Evolutionary conservation across 2,888 invertebrate genomes (phyloP).

Genomic region (Apotomis turbidana): DNA sequence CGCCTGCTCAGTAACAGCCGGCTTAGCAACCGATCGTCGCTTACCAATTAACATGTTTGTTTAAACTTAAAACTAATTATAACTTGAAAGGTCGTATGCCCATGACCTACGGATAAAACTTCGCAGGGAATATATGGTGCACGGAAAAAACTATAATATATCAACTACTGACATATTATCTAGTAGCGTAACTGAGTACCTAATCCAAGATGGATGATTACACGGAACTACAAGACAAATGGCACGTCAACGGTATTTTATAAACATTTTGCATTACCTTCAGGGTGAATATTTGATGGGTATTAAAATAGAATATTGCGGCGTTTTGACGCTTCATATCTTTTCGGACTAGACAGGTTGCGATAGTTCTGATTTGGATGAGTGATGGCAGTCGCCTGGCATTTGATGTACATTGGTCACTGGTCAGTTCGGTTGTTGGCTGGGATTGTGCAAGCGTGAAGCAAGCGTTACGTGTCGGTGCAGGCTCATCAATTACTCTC

Average conservation of each 20-base stretch:
- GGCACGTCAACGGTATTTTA: constrained; percentile 16
- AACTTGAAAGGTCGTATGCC: constrained; percentile 13
- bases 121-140: constrained; percentile 14
- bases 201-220: constrained; percentile 12
- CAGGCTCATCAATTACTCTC: constrained; percentile 50
- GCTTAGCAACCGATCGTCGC: constrained; percentile 22
- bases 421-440: constrained; percentile 31
- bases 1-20: constrained; percentile 1
- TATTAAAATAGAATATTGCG: constrained; percentile 1
- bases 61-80: not conserved
- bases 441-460: constrained; percentile 45
- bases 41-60: constrained; percentile 25
- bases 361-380: constrained; percentile 29
- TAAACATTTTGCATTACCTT: constrained; percentile 4
- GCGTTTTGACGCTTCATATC: constrained; percentile 18
- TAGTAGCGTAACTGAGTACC: not conserved
- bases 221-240: constrained; percentile 4
- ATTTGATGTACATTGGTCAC: constrained; percentile 36
- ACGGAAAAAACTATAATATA: constrained; percentile 2
- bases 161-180: not conserved
- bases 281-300: not conserved
- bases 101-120: constrained; percentile 21
- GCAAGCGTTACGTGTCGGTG: constrained; percentile 47
- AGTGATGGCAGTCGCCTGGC: constrained; percentile 36
- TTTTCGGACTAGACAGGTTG: constrained; percentile 15